Evolutionary conservation across 1,140 invertebrate genomes (phyloP).

Genomic region (Melitaea cinxia): DNA sequence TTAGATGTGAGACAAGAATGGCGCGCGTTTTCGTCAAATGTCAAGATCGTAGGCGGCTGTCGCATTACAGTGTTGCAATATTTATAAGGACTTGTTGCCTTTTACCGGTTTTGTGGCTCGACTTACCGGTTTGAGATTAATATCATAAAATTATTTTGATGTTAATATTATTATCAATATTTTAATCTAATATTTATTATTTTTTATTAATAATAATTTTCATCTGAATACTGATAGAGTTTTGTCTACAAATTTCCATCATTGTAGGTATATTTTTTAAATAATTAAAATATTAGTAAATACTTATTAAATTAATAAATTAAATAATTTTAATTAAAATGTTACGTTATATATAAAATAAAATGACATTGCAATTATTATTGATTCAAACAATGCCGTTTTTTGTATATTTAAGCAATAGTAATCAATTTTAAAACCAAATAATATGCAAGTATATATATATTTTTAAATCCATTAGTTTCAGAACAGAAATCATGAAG

Average conservation of each 20-base stretch:
- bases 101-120: neutral
- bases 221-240: no score
- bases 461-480: slow-evolving; percentile 28
- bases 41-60: slow-evolving; percentile 54
- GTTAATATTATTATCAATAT: no score
- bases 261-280: no score
- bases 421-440: neutral
- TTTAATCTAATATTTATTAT: neutral
- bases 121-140: slow-evolving; percentile 19
- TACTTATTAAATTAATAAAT: no score
- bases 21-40: slow-evolving; percentile 48
- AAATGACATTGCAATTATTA: no score
- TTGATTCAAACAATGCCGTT: neutral
- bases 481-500: slow-evolving; percentile 35
- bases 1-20: slow-evolving; percentile 31
- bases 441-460: neutral
- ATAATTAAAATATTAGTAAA: no score
- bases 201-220: neutral
- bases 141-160: no score
- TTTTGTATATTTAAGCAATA: neutral
- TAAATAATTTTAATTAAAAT: no score
- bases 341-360: no score
- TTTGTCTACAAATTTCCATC: no score
- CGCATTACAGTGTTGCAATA: slow-evolving; percentile 44
- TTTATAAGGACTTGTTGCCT: slow-evolving; percentile 27